phyloP scores from a whole-genome alignment of 2,888 invertebrate species.

The Anoncus sp. region DNA sequence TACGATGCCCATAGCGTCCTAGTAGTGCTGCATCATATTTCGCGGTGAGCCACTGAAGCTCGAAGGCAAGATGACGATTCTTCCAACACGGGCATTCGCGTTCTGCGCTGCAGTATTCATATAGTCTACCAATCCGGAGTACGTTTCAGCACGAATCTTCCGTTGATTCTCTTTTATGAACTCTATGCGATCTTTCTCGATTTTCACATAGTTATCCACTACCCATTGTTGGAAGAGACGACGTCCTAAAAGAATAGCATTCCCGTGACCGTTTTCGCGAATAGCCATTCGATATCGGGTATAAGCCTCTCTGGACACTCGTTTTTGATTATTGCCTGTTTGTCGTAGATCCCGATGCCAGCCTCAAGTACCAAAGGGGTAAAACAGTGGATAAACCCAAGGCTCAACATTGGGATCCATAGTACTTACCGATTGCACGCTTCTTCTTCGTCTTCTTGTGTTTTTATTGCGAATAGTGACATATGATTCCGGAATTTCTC shows the following conservation, averaged over 20 bases:
- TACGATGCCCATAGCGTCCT: constrained; percentile 61
- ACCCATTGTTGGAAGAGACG: constrained; percentile 20
- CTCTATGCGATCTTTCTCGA: constrained; percentile 29
- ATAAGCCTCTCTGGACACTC: too few relatives aligned
- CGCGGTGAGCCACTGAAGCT: constrained; percentile 61
- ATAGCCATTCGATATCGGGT: constrained; percentile 34
- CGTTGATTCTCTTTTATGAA: constrained; percentile 58
- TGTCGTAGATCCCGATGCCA: too few relatives aligned
- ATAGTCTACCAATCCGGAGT: constrained; percentile 1
- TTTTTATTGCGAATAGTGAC: constrained; percentile 57
- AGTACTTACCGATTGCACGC: constrained; percentile 42
- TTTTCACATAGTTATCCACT: constrained; percentile 25
- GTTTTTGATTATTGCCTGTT: too few relatives aligned
- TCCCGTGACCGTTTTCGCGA: constrained; percentile 32
- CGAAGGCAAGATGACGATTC: constrained; percentile 60
- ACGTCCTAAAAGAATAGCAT: constrained; percentile 36
- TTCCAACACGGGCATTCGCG: constrained; percentile 39
- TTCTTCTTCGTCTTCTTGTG: too few relatives aligned
- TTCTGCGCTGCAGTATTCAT: constrained; percentile 18
- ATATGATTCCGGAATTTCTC: constrained; percentile 64
- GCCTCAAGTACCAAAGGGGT: constrained; percentile 63
- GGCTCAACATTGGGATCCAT: constrained; percentile 62
- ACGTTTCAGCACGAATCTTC: constrained; percentile 57
- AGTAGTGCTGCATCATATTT: constrained; percentile 63
- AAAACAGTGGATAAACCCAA: constrained; percentile 67